Base-by-base conservation (phyloP, 2,113 vertebrate species). In the Percina caprodes region DNA sequence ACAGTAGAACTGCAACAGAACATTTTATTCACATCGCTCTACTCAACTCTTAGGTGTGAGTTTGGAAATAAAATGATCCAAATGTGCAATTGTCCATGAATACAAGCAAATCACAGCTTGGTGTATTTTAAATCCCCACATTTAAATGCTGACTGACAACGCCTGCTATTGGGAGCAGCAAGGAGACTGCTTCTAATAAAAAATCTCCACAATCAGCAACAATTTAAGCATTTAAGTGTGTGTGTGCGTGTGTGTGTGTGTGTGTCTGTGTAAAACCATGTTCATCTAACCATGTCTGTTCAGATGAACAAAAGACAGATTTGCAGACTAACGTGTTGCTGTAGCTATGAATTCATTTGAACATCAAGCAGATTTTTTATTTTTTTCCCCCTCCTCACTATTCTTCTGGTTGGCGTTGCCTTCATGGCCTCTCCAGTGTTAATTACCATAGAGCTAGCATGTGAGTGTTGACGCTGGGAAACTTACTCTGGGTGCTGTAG, bases 401-500 rank as follows among this genome's bases (percentile, higher is more conserved):
- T 48, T 59, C 48, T 65, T 56, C 73, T 67, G 75, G 58, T 73
- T 69, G 83, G 58, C 26, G 26, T 23, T 21, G 69, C 76, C 66
- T 83, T 87, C 30, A 46, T 33, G 68, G 66, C 67, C 69, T 71
- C 51, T 4, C 4, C 30, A 7, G 60, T 45, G 77, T 77, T 90
- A 83, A 88, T 88, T 78, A 88, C 71, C 52, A 33, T 6, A 21
- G 58, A 35, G 78, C 63, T 21, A 15, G 63, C 30, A 16, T 39
- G 79, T 39, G 77, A 75, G 83, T 35, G 80, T 77, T 42, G 69
- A 86, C 30, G 69, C 77, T 74, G 79, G 78, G 72, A 76, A 80
- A 97, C 97, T 94, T 97, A 99, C 97, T 99, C 95, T 98, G 97
- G 88, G 94, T 95, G 94, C 91, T 96, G 94, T 97, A 98, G 96